Evolutionary conservation across 2,888 invertebrate species (phyloP), one percentile per base, ranked within the genome.

Genomic region (Tachina grossa): DNA sequence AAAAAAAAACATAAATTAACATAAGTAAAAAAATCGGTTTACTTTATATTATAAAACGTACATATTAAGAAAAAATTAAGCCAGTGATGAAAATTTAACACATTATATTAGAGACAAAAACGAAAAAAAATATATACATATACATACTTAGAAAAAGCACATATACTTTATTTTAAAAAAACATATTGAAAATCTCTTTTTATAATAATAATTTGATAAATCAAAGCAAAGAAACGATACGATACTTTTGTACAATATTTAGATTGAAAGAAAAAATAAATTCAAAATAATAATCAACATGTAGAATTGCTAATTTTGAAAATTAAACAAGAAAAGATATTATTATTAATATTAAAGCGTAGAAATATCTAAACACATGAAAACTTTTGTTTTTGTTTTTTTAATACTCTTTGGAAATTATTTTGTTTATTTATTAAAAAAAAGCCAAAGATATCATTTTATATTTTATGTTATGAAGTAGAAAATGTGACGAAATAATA

Each of bases 341-440:
- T 72, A 63, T 39, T 53, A 74, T 39, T 53, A 74, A 41, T 61
- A 68, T 61, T 77, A 86, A 86, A 84, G 86, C 86, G 86, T 86
- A 86, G 83, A 83, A 86, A 86, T 78, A 86, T 86, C 86, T 86
- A 86, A 86, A 86, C 74, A 74, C 51, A 74, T 57, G 77, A 16
- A 51, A 49, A 75, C 39, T 55, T n/a, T n/a, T 19, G 51, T 45
- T 22, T 13, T 16, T 41, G 16, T 22, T 16, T 63, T 69, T 14
- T 63, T 5, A 63, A 41, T 16, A 65, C 10, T 66, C 47, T 19
- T 63, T 66, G 61, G 61, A 61, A 61, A n/a, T n/a, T 45, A 9
- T 43, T 47, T 65, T 45, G 2, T 66, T 8, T 49, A 66, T 51
- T 39, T 51, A 66, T 45, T 59, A 14, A 11, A 14, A 55, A 66